Conservation (phyloP, 2,888 invertebrate species). For the Thecophora atra region DNA sequence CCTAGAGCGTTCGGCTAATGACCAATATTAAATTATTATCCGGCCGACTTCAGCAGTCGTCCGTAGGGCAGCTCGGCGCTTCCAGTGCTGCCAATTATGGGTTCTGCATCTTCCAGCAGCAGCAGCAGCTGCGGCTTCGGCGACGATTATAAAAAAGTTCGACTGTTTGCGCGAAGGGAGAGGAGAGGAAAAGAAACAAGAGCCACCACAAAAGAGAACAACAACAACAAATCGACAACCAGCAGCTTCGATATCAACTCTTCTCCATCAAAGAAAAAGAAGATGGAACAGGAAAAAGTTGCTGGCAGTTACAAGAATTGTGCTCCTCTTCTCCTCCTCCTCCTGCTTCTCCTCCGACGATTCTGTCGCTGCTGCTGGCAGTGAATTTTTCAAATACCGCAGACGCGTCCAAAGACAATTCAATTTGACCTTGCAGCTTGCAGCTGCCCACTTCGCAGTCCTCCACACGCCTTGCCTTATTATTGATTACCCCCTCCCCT, state of each 20-base stretch:
- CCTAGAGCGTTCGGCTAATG: background rate
- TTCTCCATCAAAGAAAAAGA: no score
- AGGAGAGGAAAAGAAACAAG: background rate
- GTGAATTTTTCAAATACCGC: conserved; percentile 32
- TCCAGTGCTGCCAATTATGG: background rate
- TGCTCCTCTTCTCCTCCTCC: background rate
- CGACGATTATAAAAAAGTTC: background rate
- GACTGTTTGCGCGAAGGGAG: background rate
- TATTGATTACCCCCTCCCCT: conserved; percentile 6
- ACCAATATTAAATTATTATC: conserved; percentile 19
- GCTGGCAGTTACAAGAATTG: background rate
- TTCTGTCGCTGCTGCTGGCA: conserved; percentile 10
- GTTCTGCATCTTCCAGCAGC: background rate
- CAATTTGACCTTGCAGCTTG: conserved; percentile 32
- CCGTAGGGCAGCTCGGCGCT: conserved; percentile 10
- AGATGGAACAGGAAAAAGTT: background rate
- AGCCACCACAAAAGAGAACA: background rate
- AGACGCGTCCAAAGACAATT: conserved; percentile 11
- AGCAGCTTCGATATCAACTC: background rate
- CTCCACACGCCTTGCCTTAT: conserved; percentile 22
- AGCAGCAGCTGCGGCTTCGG: background rate
- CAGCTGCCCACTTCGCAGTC: conserved; percentile 6
- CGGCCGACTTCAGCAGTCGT: background rate
- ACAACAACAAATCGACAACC: background rate
- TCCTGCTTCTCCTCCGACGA: background rate